Conservation (phyloP, 2,888 invertebrate species). For the Aphrophora alni region DNA sequence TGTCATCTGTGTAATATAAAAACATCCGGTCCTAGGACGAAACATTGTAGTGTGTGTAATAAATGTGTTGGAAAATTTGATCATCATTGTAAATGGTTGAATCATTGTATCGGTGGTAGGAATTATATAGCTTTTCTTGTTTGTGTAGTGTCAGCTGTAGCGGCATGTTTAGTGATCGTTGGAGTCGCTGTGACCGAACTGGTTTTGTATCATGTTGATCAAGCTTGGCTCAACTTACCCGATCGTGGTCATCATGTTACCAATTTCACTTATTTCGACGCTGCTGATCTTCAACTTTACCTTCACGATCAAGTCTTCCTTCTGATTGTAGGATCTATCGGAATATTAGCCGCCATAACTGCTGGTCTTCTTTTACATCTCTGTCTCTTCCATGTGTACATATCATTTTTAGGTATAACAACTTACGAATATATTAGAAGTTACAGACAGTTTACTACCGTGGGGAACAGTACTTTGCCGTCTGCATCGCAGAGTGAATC, state of each 20-base stretch:
- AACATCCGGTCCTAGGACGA: slow-evolving; percentile 77
- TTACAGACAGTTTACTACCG: slow-evolving; percentile 47
- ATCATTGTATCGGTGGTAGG: slow-evolving; percentile 92
- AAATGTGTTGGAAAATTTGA: slow-evolving; percentile 96
- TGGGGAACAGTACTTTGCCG: slow-evolving; percentile 36
- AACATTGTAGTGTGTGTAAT: slow-evolving; percentile 97
- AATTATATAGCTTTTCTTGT: slow-evolving; percentile 87
- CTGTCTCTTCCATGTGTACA: slow-evolving; percentile 88
- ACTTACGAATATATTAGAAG: slow-evolving; percentile 86
- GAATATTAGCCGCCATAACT: slow-evolving; percentile 74
- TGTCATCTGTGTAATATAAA: slow-evolving; percentile 92
- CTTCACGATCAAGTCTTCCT: slow-evolving; percentile 59
- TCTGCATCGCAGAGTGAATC: slow-evolving; percentile 37
- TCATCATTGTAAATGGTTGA: slow-evolving; percentile 99
- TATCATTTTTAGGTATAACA: slow-evolving; percentile 81
- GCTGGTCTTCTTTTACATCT: slow-evolving; percentile 81
- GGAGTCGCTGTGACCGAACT: slow-evolving; percentile 74
- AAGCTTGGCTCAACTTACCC: slow-evolving; percentile 62
- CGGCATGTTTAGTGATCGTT: slow-evolving; percentile 73
- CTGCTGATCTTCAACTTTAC: slow-evolving; percentile 43
- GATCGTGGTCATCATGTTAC: neutral
- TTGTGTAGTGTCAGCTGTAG: slow-evolving; percentile 79
- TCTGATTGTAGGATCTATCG: slow-evolving; percentile 67
- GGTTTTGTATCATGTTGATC: slow-evolving; percentile 67
- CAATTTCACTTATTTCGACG: slow-evolving; percentile 45